These are phyloP conservation scores for Acinonyx jubatus DNA, from an alignment of 2,113 vertebrate genomes.

Conservation along the genomic window DNA sequence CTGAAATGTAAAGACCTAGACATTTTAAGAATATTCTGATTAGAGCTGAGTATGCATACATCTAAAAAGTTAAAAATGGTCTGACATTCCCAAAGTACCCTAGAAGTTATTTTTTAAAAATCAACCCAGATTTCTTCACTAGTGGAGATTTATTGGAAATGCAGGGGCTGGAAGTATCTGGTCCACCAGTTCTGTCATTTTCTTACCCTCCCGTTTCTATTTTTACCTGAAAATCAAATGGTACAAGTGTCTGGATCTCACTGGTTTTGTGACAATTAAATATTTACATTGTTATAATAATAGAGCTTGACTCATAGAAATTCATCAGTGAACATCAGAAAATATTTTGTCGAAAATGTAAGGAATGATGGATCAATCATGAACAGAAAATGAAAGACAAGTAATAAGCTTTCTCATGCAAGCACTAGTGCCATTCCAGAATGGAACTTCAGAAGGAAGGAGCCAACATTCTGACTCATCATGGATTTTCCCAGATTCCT, in stretches of 20 bases:
- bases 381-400: background rate
- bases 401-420: background rate
- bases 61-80: background rate
- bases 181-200: background rate
- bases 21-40: background rate
- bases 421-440: background rate
- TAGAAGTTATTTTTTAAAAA: background rate
- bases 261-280: background rate
- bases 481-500: background rate
- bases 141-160: background rate
- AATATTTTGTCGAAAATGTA: background rate
- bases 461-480: background rate
- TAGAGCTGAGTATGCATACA: background rate
- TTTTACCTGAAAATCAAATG: constrained; percentile 9
- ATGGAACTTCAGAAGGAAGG: background rate
- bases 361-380: background rate
- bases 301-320: background rate
- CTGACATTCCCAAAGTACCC: background rate
- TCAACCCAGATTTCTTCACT: background rate
- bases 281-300: background rate
- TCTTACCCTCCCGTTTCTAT: background rate
- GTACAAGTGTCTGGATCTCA: background rate
- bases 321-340: background rate
- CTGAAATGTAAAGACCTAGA: background rate
- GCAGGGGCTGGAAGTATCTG: background rate